Percentiles rank a stretch among this genome's conserved stretches.
Evolutionary conservation across 2,797 vertebrate genomes (phyloP).

Genomic region (Sebastes iracundus): DNA sequence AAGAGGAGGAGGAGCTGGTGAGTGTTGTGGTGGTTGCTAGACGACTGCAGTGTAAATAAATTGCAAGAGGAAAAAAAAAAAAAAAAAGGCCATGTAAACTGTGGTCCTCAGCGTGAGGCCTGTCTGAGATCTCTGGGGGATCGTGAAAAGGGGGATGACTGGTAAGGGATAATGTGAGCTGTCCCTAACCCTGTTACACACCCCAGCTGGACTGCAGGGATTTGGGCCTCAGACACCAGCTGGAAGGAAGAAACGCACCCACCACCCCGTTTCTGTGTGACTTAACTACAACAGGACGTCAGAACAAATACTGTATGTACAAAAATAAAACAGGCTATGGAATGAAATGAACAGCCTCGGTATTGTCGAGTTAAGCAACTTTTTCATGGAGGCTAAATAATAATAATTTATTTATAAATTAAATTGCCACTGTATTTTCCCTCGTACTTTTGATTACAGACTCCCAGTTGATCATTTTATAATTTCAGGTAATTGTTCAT

Average conservation of each 20-base stretch:
- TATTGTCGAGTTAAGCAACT: too few relatives aligned
- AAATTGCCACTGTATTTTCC: too few relatives aligned
- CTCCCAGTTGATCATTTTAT: too few relatives aligned
- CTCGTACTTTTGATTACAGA: too few relatives aligned
- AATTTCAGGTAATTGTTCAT: neutral
- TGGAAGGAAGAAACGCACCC: constrained; percentile 24
- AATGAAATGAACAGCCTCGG: neutral
- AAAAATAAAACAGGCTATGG: neutral
- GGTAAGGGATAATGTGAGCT: constrained; percentile 31
- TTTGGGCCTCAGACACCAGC: constrained; percentile 43
- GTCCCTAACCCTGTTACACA: constrained; percentile 32
- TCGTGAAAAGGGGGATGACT: constrained; percentile 26
- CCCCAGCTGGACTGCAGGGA: constrained; percentile 45
- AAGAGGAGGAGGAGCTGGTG: constrained; percentile 34
- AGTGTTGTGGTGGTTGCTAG: constrained; percentile 74
- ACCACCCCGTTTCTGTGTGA: neutral
- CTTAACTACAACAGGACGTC: neutral
- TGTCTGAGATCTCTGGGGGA: constrained; percentile 35
- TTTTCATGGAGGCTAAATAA: neutral
- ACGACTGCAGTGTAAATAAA: constrained; percentile 70
- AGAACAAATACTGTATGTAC: neutral
- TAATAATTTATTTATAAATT: too few relatives aligned
- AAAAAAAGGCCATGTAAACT: constrained; percentile 40
- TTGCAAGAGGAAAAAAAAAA: constrained; percentile 16
- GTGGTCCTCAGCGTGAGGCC: constrained; percentile 35